Percentiles rank a stretch among this genome's conserved stretches.
These are phyloP conservation scores for Amblyraja radiata DNA, from an alignment of 2,797 vertebrate genomes.

Conservation along the genomic window DNA sequence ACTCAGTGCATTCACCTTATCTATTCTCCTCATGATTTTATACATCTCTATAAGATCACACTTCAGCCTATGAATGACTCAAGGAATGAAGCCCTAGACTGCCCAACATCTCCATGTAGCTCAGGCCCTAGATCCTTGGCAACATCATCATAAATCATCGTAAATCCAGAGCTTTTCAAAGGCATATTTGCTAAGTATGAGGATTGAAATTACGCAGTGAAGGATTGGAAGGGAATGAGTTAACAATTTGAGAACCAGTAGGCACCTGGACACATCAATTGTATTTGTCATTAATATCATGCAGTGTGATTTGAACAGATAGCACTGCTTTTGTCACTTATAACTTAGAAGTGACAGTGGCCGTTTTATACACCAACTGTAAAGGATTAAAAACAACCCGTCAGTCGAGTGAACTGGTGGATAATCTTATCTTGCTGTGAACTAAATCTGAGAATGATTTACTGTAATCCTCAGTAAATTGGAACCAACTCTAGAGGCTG, in stretches of 20 bases:
- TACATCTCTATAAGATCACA: no score
- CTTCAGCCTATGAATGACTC: no score
- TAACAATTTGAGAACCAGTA: not conserved
- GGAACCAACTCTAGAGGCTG: not conserved
- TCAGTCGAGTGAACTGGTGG: not conserved
- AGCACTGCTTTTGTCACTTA: not conserved
- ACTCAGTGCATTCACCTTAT: no score
- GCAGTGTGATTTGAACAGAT: not conserved
- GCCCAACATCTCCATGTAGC: no score
- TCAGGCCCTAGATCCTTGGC: no score
- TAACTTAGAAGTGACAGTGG: not conserved
- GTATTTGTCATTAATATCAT: not conserved
- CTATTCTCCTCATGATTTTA: no score
- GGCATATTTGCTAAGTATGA: conserved; percentile 2
- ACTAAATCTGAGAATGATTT: not conserved
- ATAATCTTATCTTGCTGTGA: not conserved
- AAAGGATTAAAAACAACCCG: not conserved
- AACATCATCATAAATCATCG: no score
- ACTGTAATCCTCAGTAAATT: not conserved
- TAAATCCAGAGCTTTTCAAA: not conserved
- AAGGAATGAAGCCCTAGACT: no score
- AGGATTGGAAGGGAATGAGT: conserved; percentile 6
- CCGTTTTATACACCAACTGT: not conserved
- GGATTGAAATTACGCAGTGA: not conserved
- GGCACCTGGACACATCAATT: not conserved